Percentiles rank a stretch among this genome's conserved stretches.
Evolutionary conservation across 2,797 vertebrate species (phyloP).

Genomic region (Ispidina lecontei): DNA sequence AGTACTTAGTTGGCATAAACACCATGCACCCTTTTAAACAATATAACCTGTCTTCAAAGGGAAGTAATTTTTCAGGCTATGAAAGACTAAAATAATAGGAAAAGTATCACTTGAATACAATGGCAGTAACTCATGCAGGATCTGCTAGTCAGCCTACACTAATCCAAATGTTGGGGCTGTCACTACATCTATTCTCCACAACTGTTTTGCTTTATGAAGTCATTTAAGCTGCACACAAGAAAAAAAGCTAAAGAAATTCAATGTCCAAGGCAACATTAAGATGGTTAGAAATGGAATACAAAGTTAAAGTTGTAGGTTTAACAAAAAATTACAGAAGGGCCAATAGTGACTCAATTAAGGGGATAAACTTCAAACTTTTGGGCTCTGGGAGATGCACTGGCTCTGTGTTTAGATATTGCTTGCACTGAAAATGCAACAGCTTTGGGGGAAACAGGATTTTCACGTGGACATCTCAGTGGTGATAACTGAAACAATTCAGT

Average conservation of each 20-base stretch:
- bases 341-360: neutral
- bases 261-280: neutral
- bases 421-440: neutral
- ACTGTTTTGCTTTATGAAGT: neutral
- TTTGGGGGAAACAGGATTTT: neutral
- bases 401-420: neutral
- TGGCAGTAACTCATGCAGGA: neutral
- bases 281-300: neutral
- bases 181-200: neutral
- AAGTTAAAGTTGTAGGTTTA: neutral
- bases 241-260: neutral
- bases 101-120: neutral
- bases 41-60: neutral
- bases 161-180: neutral
- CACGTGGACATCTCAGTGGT: neutral
- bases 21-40: neutral
- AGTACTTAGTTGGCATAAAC: neutral
- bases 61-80: neutral
- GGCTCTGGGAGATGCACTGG: neutral
- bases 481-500: neutral
- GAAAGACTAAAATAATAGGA: neutral
- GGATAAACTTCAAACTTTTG: neutral
- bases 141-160: neutral
- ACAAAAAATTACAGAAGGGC: neutral
- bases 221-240: neutral